These are phyloP conservation scores for Anoncus sp. DNA, from an alignment of 2,888 invertebrate genomes.

Conservation along the genomic window DNA sequence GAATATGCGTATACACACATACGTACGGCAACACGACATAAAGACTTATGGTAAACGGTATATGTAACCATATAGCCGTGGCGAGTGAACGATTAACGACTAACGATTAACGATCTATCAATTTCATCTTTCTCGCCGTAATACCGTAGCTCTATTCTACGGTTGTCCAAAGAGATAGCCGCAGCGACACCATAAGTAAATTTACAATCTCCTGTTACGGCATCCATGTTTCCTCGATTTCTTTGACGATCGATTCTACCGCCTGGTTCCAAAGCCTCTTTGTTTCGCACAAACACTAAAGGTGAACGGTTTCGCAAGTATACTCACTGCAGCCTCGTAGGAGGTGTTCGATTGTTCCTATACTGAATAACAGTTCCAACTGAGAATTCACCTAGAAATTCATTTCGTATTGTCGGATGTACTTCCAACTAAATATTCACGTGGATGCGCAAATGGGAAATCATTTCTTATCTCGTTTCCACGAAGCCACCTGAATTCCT, in stretches of 20 bases:
- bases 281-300: background rate
- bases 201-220: background rate
- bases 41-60: background rate
- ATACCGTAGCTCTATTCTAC: background rate
- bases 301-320: background rate
- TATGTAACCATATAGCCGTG: background rate
- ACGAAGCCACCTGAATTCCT: too few species aligned
- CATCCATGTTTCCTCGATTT: background rate
- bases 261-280: background rate
- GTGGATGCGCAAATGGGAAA: too few species aligned
- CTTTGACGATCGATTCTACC: background rate
- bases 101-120: conserved; percentile 5
- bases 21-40: background rate
- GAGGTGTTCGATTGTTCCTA: background rate
- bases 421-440: background rate
- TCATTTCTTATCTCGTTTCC: too few species aligned
- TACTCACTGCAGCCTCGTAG: background rate
- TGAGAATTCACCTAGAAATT: background rate
- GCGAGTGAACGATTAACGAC: conserved; percentile 9
- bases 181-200: background rate
- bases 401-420: background rate
- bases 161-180: background rate
- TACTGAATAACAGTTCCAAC: background rate
- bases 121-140: background rate
- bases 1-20: background rate